Evolutionary conservation across 1,140 invertebrate genomes (phyloP).

Genomic region (Camponotus floridanus): DNA sequence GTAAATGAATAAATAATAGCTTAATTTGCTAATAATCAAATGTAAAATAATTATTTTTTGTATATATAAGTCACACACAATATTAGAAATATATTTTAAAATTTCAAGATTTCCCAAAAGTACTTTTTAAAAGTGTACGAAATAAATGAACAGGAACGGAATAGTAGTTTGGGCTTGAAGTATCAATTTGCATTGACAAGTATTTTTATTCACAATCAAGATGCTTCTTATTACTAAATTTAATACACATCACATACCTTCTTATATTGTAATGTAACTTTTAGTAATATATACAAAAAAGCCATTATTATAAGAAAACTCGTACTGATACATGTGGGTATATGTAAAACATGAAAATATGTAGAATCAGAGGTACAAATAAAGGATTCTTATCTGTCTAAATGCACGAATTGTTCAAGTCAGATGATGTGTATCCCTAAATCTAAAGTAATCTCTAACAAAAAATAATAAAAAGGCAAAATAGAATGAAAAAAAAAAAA

Average conservation of each 20-base stretch:
- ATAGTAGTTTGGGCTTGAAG: not conserved
- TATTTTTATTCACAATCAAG: constrained; percentile 82
- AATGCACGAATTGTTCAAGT: constrained; percentile 59
- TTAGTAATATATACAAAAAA: constrained; percentile 85
- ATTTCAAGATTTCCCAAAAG: not conserved
- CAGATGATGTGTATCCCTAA: constrained; percentile 44
- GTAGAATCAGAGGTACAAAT: constrained; percentile 73
- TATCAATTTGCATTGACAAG: constrained; percentile 36
- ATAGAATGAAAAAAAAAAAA: not conserved
- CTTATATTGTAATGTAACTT: constrained; percentile 79
- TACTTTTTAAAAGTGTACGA: not conserved
- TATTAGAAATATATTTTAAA: no score
- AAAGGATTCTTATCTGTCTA: constrained; percentile 72
- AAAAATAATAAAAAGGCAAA: constrained; percentile 29
- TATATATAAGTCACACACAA: no score
- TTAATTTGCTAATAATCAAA: no score
- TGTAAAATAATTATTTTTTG: no score
- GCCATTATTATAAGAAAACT: constrained; percentile 79
- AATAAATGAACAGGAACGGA: not conserved
- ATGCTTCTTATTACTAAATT: constrained; percentile 82
- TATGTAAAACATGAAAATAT: constrained; percentile 74
- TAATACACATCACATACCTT: constrained; percentile 84
- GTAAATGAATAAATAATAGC: no score
- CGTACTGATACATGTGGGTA: constrained; percentile 79
- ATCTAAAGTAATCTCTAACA: not conserved